Conservation (phyloP, 2,113 vertebrate genomes). For the Phocoena sinus region DNA sequence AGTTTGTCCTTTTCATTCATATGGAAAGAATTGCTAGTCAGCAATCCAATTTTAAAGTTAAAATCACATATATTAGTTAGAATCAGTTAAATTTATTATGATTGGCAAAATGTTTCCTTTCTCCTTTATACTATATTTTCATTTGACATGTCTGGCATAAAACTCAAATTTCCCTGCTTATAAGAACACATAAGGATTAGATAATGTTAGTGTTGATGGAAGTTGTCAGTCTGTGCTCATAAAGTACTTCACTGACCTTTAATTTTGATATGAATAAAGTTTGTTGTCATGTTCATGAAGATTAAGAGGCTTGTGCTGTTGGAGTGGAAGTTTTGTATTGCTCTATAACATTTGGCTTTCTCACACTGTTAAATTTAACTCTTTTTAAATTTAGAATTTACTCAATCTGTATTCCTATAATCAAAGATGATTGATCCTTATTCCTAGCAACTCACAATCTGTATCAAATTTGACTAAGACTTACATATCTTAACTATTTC, state of each 20-base stretch:
- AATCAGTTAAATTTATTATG: background rate
- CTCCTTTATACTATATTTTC: slow-evolving; percentile 43
- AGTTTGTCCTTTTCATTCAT: background rate
- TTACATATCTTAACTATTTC: background rate
- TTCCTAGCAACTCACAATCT: background rate
- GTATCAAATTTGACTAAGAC: background rate
- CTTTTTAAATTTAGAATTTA: background rate
- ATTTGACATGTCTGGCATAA: slow-evolving; percentile 34
- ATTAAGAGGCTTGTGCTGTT: slow-evolving; percentile 66
- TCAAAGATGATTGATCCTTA: background rate
- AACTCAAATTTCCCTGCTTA: slow-evolving; percentile 53
- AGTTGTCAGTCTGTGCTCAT: slow-evolving; percentile 67
- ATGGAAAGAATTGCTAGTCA: background rate
- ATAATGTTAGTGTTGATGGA: slow-evolving; percentile 64
- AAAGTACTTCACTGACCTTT: slow-evolving; percentile 74
- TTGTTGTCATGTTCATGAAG: slow-evolving; percentile 67
- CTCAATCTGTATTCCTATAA: background rate
- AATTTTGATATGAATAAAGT: slow-evolving; percentile 75
- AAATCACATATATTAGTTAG: background rate
- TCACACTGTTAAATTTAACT: background rate
- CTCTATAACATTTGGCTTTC: slow-evolving; percentile 23
- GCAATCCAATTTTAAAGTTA: background rate
- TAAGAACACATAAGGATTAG: slow-evolving; percentile 62
- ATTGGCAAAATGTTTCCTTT: slow-evolving; percentile 52
- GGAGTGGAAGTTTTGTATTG: slow-evolving; percentile 65